Conservation (phyloP, 2,113 vertebrate genomes). For the Nothoprocta pentlandii region DNA sequence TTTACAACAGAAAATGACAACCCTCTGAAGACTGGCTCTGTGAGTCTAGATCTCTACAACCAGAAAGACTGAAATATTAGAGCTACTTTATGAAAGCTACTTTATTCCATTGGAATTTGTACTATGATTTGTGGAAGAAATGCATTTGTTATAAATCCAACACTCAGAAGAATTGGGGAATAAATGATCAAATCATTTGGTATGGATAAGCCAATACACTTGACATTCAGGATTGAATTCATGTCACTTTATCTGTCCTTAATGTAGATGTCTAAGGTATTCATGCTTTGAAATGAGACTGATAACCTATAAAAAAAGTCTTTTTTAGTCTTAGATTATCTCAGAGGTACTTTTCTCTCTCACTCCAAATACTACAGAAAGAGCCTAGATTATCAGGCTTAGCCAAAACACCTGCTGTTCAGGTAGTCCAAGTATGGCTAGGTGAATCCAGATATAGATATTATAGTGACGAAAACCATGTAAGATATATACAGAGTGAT, state of each 20-base stretch:
- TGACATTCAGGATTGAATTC: constrained; percentile 6
- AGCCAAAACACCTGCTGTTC: not conserved
- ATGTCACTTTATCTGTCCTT: not conserved
- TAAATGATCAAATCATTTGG: not conserved
- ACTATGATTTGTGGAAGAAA: not conserved
- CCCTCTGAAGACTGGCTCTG: not conserved
- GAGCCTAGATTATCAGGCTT: not conserved
- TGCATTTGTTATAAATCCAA: not conserved
- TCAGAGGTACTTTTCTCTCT: not conserved
- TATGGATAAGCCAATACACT: not conserved
- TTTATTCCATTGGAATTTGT: not conserved
- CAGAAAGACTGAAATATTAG: not conserved
- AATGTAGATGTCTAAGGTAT: not conserved
- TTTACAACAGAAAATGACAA: not conserved
- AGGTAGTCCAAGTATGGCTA: not conserved
- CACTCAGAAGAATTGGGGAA: not conserved
- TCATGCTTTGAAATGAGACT: not conserved
- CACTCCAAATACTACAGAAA: not conserved
- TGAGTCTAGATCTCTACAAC: not conserved
- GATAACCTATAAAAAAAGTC: not conserved
- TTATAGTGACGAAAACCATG: not conserved
- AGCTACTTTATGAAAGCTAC: not conserved
- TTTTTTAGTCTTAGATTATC: not conserved
- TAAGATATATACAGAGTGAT: not conserved
- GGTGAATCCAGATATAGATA: not conserved